Conservation (phyloP, 2,888 invertebrate genomes). For the Trypoxylon attenuatum region DNA sequence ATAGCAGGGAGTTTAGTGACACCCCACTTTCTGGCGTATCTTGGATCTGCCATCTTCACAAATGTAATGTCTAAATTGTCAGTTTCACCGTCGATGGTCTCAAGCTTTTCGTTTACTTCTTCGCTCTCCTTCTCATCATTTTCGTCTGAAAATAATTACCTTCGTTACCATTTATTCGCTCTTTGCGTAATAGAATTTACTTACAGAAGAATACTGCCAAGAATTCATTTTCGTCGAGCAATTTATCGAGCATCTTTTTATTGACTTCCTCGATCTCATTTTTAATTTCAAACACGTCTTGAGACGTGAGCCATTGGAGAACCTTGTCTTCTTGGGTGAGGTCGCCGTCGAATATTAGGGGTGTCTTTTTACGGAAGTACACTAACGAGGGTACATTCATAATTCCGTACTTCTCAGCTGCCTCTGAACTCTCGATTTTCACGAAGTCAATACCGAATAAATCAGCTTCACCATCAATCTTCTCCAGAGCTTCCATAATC, state of each 20-base stretch:
- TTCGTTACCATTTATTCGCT: not conserved
- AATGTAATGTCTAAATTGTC: constrained; percentile 95
- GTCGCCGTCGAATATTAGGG: constrained; percentile 93
- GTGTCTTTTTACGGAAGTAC: constrained; percentile 89
- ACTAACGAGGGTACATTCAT: constrained; percentile 90
- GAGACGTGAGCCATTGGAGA: constrained; percentile 92
- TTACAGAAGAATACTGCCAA: constrained; percentile 96
- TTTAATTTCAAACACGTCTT: constrained; percentile 95
- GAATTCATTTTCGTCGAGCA: constrained; percentile 95
- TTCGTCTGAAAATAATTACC: constrained; percentile 79
- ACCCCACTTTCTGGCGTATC: constrained; percentile 95
- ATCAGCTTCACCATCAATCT: constrained; percentile 96
- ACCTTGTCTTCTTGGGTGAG: constrained; percentile 90
- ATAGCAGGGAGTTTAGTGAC: constrained; percentile 93
- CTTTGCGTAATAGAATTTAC: constrained; percentile 68
- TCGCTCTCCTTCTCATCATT: constrained; percentile 87
- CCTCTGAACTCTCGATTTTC: constrained; percentile 89
- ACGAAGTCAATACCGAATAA: constrained; percentile 96
- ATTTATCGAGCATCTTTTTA: constrained; percentile 95
- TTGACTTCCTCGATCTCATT: constrained; percentile 98
- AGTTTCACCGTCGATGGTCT: constrained; percentile 96
- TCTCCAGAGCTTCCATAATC: constrained; percentile 91
- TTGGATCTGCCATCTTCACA: constrained; percentile 93
- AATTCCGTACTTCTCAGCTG: constrained; percentile 88
- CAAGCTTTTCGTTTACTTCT: constrained; percentile 88